A percentile compares a stretch with the other conserved stretches of the same genome.
Evolutionary conservation across 2,888 invertebrate genomes (phyloP).

Genomic region (Craniophora ligustri): DNA sequence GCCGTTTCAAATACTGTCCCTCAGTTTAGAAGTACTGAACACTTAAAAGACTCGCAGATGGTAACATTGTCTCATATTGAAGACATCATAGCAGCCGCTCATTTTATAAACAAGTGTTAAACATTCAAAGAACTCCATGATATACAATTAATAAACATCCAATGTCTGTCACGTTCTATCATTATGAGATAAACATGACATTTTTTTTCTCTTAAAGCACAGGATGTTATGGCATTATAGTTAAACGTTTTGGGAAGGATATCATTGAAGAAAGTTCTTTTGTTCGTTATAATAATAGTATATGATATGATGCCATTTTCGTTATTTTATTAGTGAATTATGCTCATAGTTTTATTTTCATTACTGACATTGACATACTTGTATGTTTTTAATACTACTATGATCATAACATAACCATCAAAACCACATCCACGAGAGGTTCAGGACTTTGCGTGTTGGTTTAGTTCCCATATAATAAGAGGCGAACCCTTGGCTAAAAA

Average conservation of each 20-base stretch:
- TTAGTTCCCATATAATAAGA: no score
- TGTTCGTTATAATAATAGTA: conserved; percentile 14
- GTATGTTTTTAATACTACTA: no score
- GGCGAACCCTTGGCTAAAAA: no score
- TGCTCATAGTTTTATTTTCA: conserved; percentile 15
- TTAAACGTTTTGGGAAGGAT: conserved; percentile 25
- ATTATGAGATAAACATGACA: conserved; percentile 40
- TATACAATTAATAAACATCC: conserved; percentile 11
- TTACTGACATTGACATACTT: no score
- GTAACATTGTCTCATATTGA: conserved; percentile 7
- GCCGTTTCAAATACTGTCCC: no score
- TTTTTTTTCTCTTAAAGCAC: conserved; percentile 15
- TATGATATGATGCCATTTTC: conserved; percentile 6
- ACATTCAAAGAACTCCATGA: conserved; percentile 25
- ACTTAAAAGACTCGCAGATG: no score
- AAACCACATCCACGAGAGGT: no score
- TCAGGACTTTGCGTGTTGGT: no score
- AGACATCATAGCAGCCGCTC: background rate
- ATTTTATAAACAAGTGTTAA: conserved; percentile 19
- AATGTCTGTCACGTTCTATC: conserved; percentile 42
- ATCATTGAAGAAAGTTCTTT: conserved; percentile 28
- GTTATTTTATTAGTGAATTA: conserved; percentile 16
- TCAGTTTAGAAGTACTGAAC: no score
- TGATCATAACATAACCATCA: no score
- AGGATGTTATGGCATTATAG: conserved; percentile 36